Base-by-base conservation (phyloP, 2,113 vertebrate genomes). In the Nematolebias whitei region DNA sequence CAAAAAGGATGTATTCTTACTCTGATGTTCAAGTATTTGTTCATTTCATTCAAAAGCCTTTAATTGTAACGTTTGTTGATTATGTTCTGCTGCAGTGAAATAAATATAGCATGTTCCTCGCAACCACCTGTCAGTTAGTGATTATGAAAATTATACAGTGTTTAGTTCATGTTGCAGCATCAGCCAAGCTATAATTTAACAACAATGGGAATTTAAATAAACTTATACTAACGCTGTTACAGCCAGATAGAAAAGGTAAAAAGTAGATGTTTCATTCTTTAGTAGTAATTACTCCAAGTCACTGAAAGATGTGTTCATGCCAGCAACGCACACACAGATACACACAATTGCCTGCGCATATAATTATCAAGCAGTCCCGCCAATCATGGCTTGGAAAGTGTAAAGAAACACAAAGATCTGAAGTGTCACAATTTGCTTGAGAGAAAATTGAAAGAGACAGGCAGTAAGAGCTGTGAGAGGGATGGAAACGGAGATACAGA, bases 311-410 rank as follows among this genome's bases (percentile, higher is more conserved):
- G 22, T 15, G 38, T 6, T 8, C 16, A 44, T 5, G n/a, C 19
- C 26, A 14, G 43, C 38, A 19, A 19, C 0, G 0, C 71, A 54
- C 15, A 51, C 32, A 10, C 20, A 71, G n/a, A 47, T 22, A 72
- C 5, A 4, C 53, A 47, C 22, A 49, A 45, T 47, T 43, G 43
- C 29, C 5, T 0, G 29, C 12, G n/a, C 3, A 59, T 48, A 23
- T 51, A 57, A 78, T 80, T 71, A 68, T 72, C 2, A 67, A 29
- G 58, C 68, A 73, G 69, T 71, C 59, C 75, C 56, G 26, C 19
- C 52, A 82, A 76, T 69, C 66, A 71, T 20, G 61, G 78, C 49
- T 41, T 51, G 54, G 43, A 23, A 67, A 61, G 60, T 22, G 35
- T 47, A 49, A 56, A 48, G 18, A 56, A 56, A 43, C 14, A 50